phyloP scores from a whole-genome alignment of 2,888 invertebrate species.

The Caenorhabditis auriculariae region DNA sequence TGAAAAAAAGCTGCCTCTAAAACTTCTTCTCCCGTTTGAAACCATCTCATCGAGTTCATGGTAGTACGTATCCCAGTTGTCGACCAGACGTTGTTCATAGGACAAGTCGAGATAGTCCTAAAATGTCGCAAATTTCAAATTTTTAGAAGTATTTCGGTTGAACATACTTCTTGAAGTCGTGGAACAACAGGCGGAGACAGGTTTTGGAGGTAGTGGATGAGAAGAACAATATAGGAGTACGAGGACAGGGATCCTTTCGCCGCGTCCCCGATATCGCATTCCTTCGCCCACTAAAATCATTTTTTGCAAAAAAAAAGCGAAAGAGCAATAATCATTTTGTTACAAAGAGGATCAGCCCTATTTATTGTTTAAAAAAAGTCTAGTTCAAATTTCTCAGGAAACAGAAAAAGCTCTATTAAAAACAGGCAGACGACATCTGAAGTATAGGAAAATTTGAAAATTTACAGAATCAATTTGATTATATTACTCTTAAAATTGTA shows the following conservation, averaged over 20 bases:
- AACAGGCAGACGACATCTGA: too few species aligned
- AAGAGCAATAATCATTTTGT: too few species aligned
- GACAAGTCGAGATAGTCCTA: slow-evolving; percentile 13
- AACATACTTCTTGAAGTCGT: slow-evolving; percentile 69
- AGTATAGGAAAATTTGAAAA: too few species aligned
- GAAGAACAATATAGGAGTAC: slow-evolving; percentile 71
- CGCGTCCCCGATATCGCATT: slow-evolving; percentile 69
- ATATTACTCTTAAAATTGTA: too few species aligned
- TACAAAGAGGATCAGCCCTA: too few species aligned
- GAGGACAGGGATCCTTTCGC: slow-evolving; percentile 71
- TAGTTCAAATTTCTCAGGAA: too few species aligned
- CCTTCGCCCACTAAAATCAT: slow-evolving; percentile 69
- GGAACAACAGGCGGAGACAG: slow-evolving; percentile 69
- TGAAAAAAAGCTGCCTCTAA: not conserved
- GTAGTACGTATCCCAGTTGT: slow-evolving; percentile 70
- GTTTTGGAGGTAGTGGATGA: slow-evolving; percentile 70
- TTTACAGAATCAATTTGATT: too few species aligned
- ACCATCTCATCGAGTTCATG: slow-evolving; percentile 58
- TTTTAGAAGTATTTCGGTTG: not conserved
- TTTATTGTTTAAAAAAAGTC: too few species aligned
- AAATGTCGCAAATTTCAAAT: not conserved
- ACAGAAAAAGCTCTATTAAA: too few species aligned
- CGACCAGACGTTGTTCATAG: slow-evolving; percentile 62
- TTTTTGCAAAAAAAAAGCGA: too few species aligned
- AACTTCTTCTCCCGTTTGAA: not conserved